Percentiles rank a stretch among this genome's conserved stretches.
Conservation (phyloP, 2,888 invertebrate genomes). For the Tribolium freemani region DNA sequence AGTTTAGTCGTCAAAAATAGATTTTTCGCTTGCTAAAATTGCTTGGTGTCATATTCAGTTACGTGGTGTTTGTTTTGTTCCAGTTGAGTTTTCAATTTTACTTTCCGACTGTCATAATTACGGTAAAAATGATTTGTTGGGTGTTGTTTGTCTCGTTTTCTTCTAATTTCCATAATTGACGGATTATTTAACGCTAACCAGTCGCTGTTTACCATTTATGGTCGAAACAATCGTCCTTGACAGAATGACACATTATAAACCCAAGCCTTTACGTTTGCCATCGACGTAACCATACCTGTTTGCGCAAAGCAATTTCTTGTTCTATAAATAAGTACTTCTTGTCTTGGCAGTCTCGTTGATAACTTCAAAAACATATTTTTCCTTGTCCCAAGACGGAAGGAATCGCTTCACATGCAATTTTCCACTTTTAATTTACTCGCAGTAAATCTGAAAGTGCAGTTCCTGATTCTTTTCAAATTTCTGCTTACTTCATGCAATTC, state of each 20-base stretch:
- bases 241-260: conserved; percentile 39
- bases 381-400: background rate
- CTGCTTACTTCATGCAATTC: background rate
- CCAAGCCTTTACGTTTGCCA: conserved; percentile 28
- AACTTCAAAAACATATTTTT: background rate
- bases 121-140: background rate
- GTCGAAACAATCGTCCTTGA: conserved; percentile 38
- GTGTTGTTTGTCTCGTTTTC: background rate
- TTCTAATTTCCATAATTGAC: conserved; percentile 16
- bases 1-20: background rate
- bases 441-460: conserved; percentile 21
- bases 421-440: background rate
- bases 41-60: too few species aligned
- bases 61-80: conserved; percentile 12
- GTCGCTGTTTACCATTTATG: conserved; percentile 23
- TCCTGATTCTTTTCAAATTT: background rate
- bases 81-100: conserved; percentile 6
- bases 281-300: conserved; percentile 24
- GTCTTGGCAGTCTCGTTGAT: background rate
- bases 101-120: conserved; percentile 12
- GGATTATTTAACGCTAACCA: conserved; percentile 11
- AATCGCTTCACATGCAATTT: background rate
- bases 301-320: conserved; percentile 10
- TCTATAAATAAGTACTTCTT: conserved; percentile 16
- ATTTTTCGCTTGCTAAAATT: background rate